Conservation (phyloP, 2,113 vertebrate genomes). For the Oenanthe melanoleuca region DNA sequence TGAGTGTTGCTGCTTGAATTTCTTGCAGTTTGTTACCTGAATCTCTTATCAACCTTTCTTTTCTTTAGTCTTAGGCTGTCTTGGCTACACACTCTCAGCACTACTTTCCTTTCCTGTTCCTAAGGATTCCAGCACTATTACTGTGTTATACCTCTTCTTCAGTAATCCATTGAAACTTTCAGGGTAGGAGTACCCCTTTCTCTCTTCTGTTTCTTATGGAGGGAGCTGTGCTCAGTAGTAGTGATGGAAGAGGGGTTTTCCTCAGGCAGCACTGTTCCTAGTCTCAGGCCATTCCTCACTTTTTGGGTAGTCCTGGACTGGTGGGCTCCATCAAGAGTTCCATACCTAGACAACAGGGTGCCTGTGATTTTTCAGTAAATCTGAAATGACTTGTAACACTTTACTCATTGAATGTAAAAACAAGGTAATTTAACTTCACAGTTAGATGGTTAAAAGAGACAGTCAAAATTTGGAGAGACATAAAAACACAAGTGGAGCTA, state of each 20-base stretch:
- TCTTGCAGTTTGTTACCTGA: neutral
- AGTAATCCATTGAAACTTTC: neutral
- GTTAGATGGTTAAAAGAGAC: neutral
- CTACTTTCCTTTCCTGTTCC: neutral
- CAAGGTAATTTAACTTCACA: neutral
- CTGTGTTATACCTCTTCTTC: neutral
- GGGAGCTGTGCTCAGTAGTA: neutral
- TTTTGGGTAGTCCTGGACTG: neutral
- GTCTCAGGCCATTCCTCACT: neutral
- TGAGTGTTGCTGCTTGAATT: neutral
- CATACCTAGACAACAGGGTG: neutral
- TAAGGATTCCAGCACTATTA: neutral
- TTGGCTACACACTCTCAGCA: neutral
- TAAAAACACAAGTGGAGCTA: neutral
- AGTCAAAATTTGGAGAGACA: neutral
- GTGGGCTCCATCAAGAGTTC: neutral
- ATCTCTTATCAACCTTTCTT: neutral
- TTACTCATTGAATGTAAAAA: neutral
- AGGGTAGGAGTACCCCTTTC: neutral
- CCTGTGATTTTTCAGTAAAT: neutral
- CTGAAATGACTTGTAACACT: neutral
- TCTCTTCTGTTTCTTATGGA: neutral
- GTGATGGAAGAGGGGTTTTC: neutral
- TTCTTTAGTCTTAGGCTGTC: neutral
- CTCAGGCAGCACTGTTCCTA: neutral